Percentiles rank a stretch among this genome's conserved stretches.
Evolutionary conservation across 2,113 vertebrate genomes (phyloP).

Genomic region (Malurus melanocephalus): DNA sequence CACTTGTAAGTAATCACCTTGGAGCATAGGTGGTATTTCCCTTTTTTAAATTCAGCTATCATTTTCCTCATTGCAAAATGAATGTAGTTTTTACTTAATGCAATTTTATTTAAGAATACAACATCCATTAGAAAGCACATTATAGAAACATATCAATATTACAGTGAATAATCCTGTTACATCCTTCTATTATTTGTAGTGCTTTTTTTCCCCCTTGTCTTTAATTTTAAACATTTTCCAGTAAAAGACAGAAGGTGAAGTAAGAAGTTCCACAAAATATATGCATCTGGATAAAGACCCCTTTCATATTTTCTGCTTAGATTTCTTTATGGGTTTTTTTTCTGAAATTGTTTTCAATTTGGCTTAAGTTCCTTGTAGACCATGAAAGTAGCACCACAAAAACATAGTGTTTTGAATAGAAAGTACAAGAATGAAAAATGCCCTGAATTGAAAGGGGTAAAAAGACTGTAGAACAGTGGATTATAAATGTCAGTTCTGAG

Average conservation of each 20-base stretch:
- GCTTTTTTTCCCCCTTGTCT: background rate
- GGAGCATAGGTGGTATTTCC: background rate
- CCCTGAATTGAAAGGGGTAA: background rate
- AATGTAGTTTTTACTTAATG: background rate
- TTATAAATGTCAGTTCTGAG: background rate
- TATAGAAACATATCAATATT: constrained; percentile 20
- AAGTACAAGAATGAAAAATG: background rate
- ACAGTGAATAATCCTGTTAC: constrained; percentile 15
- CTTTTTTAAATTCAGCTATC: background rate
- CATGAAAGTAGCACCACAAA: background rate
- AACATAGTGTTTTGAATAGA: background rate
- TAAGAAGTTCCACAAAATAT: background rate
- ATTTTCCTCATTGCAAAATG: background rate
- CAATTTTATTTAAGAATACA: constrained; percentile 18
- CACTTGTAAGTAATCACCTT: background rate
- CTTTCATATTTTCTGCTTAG: background rate
- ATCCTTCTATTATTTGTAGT: background rate
- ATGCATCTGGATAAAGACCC: background rate
- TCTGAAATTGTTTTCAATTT: background rate
- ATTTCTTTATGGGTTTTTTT: background rate
- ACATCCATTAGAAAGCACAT: constrained; percentile 8
- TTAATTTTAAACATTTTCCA: constrained; percentile 7
- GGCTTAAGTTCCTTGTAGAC: background rate
- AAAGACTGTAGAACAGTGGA: background rate
- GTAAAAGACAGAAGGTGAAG: background rate